Base-by-base conservation (phyloP, 2,888 invertebrate species). In the Agrilus cyanescens region DNA sequence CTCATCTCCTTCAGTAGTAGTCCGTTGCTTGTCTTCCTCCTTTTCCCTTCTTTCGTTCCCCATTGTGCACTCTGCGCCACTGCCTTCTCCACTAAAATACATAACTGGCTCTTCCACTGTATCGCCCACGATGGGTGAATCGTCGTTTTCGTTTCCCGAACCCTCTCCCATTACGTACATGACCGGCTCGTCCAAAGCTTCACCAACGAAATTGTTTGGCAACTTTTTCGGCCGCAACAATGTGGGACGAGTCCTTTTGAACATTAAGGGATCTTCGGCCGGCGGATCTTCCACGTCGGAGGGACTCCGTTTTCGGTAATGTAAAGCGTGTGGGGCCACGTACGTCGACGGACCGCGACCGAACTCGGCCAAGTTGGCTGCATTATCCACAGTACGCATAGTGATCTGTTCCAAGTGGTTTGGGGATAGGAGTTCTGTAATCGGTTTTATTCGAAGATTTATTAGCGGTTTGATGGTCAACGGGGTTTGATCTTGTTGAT, bases 101-200 rank as follows among this genome's bases (percentile, higher is more conserved):
- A 82, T 70, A 0, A 82, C 68, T 1, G 78, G 74, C 65, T 88
- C 89, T 56, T 78, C 79, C 41, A 88, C 80, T 51, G 73, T 75
- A 57, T 85, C 85, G 18, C 84, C 78, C 38, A 83, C 53, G 16
- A 61, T 58, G 12, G 57, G 55, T 12, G 43, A 57, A 25, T 33
- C 44, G 32, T 53, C 40, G 43, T 62, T 64, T 13, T 83, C 84
- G 54, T 79, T 76, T 1, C 84, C 86, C n/a, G 48, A 44, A 20
- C 54, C 54, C 37, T 49, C 45, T n/a, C 54, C 86, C 37, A 74
- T 74, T 1, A 86, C 72, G 54, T 78, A 62, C 71, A 85, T 73
- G 4, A 80, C 66, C 14, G 84, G 82, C 57, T 86, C 86, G 63
- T 82, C 81, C 54, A 85, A 80, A 15, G 40, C 40, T n/a, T 41